Base-by-base conservation (phyloP, 2,888 invertebrate genomes). In the Aquatica leii region DNA sequence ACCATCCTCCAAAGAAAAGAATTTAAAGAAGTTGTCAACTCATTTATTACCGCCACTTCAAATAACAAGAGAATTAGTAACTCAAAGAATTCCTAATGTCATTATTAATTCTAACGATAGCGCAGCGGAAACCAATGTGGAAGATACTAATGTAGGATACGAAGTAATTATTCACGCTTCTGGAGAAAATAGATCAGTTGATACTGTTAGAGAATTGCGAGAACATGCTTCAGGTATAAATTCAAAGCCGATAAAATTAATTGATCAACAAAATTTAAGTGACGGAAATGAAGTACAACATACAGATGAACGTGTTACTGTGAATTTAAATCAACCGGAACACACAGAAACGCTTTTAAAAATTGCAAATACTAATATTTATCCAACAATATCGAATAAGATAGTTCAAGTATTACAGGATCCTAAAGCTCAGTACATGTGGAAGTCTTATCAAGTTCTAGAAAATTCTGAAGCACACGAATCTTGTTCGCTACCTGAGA, bases 1-100 rank as follows among this genome's bases (percentile, higher is more conserved):
- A 46, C 4, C n/a, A 46, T 4, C 17, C 46, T 8, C 46, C 17
- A 2, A 15, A 12, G 41, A 12, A 41, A 14, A 11, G 2, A 17
- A 17, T 20, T 20, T 17, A 20, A 31, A 14, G 4, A 52, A 35
- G 24, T 35, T 61, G 62, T 74, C 80, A 69, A 71, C 84, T 67
- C 85, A 85, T 78, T 75, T 78, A 69, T 82, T 85, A 82, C 85
- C 85, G 50, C 79, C 82, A 57, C 82, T 86, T 63, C 83, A 82
- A 71, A 86, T 86, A 65, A 81, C 83, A 73, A 81, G 83, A 67
- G 82, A 83, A 72, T 74, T 86, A 18, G 83, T 80, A 54, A 79
- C 82, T 62, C 85, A 86, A 74, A 84, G 81, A 75, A 84, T 85
- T 61, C 78, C 85, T 59, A 80, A 83, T 24, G 77, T 86, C 69